Evolutionary conservation across 1,140 invertebrate species (phyloP).

Genomic region (Drosophila gunungcola): DNA sequence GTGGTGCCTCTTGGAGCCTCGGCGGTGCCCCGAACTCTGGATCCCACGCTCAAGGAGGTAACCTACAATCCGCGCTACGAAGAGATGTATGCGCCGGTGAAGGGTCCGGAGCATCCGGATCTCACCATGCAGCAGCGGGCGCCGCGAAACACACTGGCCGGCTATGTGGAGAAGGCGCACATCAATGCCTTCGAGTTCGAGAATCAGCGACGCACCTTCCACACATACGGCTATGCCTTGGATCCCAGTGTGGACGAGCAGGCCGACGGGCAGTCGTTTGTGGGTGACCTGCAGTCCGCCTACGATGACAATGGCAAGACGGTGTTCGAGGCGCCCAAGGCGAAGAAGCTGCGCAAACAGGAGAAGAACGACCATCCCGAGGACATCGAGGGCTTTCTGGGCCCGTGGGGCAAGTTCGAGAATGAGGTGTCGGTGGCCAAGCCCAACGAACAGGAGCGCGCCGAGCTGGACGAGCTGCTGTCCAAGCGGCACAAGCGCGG

Average conservation of each 20-base stretch:
- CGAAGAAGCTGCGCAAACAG: slow-evolving; percentile 95
- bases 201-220: slow-evolving; percentile 97
- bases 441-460: slow-evolving; percentile 96
- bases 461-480: slow-evolving; percentile 96
- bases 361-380: slow-evolving; percentile 95
- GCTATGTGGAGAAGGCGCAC: slow-evolving; percentile 97
- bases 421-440: slow-evolving; percentile 95
- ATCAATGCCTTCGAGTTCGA: slow-evolving; percentile 99
- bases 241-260: slow-evolving; percentile 94
- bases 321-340: slow-evolving; percentile 94
- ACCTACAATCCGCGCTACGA: slow-evolving; percentile 97
- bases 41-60: slow-evolving; percentile 92
- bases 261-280: slow-evolving; percentile 88
- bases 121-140: slow-evolving; percentile 95
- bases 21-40: slow-evolving; percentile 87
- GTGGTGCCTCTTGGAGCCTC: slow-evolving; percentile 89
- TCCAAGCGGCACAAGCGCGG: slow-evolving; percentile 95
- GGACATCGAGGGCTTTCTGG: slow-evolving; percentile 97
- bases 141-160: slow-evolving; percentile 95
- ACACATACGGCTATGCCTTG: slow-evolving; percentile 97
- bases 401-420: slow-evolving; percentile 98
- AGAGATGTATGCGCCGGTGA: slow-evolving; percentile 95
- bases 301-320: slow-evolving; percentile 90
- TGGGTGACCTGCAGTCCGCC: slow-evolving; percentile 88
- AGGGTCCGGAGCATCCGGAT: slow-evolving; percentile 96